Percentiles rank a stretch among this genome's conserved stretches.
These are phyloP conservation scores for Siphonodentalium dalli DNA, from an alignment of 2,888 invertebrate genomes.

Conservation along the genomic window DNA sequence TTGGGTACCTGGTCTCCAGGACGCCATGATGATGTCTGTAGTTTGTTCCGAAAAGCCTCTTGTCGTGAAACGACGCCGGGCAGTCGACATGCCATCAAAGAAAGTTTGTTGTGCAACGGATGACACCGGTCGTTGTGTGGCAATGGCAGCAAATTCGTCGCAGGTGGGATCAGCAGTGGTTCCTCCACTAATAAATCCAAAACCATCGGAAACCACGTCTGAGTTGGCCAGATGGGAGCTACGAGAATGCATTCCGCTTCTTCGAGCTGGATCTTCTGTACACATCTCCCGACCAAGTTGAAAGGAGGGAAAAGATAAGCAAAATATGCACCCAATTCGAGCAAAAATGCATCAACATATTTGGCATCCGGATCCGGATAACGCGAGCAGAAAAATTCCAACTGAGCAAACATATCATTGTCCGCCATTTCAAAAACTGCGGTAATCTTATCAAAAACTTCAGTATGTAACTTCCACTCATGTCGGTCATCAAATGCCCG, in stretches of 20 bases:
- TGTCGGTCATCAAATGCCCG: too few species aligned
- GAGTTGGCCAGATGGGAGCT: conserved; percentile 1
- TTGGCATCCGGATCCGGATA: not conserved
- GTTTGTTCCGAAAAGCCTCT: not conserved
- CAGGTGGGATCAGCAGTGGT: not conserved
- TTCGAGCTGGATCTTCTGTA: not conserved
- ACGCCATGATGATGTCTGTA: conserved; percentile 1
- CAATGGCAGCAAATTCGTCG: not conserved
- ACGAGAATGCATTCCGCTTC: not conserved
- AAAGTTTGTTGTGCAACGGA: conserved; percentile 1
- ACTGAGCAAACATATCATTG: not conserved
- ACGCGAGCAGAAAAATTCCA: not conserved
- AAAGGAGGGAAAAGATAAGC: conserved; percentile 2
- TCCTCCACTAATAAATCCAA: not conserved
- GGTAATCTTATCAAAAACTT: too few species aligned
- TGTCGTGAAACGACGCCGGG: not conserved
- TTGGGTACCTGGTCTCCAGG: not conserved
- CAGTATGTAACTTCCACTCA: too few species aligned
- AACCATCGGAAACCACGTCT: conserved; percentile 1
- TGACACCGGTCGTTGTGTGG: not conserved
- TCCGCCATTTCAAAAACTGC: not conserved
- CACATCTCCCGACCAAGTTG: not conserved
- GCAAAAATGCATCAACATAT: not conserved
- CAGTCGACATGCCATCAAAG: conserved; percentile 2
- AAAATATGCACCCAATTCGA: not conserved